A percentile compares a stretch with the other conserved stretches of the same genome.
Conservation (phyloP, 2,113 vertebrate genomes). For the Esox niger region DNA sequence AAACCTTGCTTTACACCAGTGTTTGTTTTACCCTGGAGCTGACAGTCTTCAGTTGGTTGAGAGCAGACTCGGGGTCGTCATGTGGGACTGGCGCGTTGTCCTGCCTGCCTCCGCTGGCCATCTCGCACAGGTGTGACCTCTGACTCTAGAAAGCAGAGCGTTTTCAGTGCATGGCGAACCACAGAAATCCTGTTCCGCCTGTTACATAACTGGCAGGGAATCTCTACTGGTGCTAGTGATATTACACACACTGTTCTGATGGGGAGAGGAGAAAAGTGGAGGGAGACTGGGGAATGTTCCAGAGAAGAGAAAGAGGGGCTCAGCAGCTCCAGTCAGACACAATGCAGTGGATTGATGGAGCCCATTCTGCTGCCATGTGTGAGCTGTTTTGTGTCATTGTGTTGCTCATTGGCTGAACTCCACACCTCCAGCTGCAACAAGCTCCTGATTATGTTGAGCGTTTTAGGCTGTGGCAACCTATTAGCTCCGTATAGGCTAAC, state of each 20-base stretch:
- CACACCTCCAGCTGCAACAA: constrained; percentile 40
- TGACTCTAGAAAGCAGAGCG: not conserved
- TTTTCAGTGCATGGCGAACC: constrained; percentile 11
- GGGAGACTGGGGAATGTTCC: constrained; percentile 17
- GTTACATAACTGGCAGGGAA: constrained; percentile 39
- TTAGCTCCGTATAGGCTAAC: too few relatives aligned
- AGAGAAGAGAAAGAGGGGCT: constrained; percentile 8
- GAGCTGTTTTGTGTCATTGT: constrained; percentile 41
- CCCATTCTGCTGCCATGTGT: constrained; percentile 27
- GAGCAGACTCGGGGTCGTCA: too few relatives aligned
- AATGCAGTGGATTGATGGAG: constrained; percentile 25
- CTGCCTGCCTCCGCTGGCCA: not conserved
- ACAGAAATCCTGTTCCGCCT: constrained; percentile 31
- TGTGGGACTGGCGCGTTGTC: too few relatives aligned
- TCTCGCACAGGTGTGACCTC: not conserved
- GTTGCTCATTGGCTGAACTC: constrained; percentile 33
- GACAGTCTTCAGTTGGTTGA: too few relatives aligned
- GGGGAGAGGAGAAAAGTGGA: constrained; percentile 13
- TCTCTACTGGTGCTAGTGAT: constrained; percentile 31
- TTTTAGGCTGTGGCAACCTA: constrained; percentile 10
- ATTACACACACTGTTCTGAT: constrained; percentile 10
- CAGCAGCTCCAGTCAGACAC: not conserved
- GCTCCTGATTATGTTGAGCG: constrained; percentile 17
- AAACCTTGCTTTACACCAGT: too few relatives aligned
- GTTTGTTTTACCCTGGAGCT: too few relatives aligned